Evolutionary conservation across 2,888 invertebrate species (phyloP), one percentile per base, ranked within the genome.

Genomic region (Venusia cambrica): DNA sequence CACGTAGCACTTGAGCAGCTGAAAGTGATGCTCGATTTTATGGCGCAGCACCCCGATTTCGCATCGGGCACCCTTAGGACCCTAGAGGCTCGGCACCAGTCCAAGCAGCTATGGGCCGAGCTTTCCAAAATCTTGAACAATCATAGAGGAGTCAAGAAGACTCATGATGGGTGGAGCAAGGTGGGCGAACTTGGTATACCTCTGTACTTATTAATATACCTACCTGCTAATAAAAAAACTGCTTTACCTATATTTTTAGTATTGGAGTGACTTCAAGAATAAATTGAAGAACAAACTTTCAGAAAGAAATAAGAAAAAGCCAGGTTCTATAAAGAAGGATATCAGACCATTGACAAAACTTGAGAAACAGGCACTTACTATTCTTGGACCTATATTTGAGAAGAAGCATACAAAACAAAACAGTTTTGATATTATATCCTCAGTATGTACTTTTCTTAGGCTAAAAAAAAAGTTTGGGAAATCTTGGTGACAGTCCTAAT

Each of bases 181-280:
- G 71, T n/a, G n/a, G n/a, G n/a, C n/a, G n/a, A n/a, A n/a, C n/a
- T n/a, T n/a, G n/a, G n/a, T n/a, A n/a, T n/a, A n/a, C n/a, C n/a
- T n/a, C n/a, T n/a, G n/a, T n/a, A n/a, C n/a, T n/a, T n/a, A n/a
- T 69, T 53, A 54, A 47, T 53, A 54, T 13, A 21, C 12, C 12
- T 2, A 12, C 12, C n/a, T 6, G n/a, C 8, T 33, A 18, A 16
- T n/a, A n/a, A 28, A 17, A 17, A n/a, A 4, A 7, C 5, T 7
- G 9, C n/a, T 5, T 7, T 24, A 27, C 9, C n/a, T 13, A 13
- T 27, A 8, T 10, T 64, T 66, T n/a, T 47, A 80, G 79, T 77
- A 77, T 25, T 80, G 80, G 79, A 79, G 78, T 58, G 79, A 79
- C 42, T 79, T 72, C 43, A 78, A 79, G 38, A 75, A 72, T 33